phyloP scores from a whole-genome alignment of 2,113 vertebrate species.

The Gobius niger region DNA sequence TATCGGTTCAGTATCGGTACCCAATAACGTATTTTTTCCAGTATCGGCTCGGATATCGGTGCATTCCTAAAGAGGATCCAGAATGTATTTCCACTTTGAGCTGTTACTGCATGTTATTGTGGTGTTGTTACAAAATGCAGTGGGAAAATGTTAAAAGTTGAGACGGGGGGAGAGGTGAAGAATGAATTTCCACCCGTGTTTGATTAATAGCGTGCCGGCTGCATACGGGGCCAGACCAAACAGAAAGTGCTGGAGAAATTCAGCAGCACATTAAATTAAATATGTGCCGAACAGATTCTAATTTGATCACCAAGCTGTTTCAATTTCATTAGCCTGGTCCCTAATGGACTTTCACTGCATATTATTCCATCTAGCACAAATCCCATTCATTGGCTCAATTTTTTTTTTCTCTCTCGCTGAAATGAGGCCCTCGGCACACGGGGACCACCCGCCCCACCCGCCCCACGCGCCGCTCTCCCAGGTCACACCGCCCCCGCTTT shows the following conservation, averaged over 20 bases:
- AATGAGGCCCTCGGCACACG: conserved; percentile 46
- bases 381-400: conserved; percentile 65
- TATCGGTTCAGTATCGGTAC: too few relatives aligned
- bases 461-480: conserved; percentile 24
- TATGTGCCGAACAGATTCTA: conserved; percentile 78
- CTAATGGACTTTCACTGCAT: conserved; percentile 72
- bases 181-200: conserved; percentile 38
- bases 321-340: conserved; percentile 78
- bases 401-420: conserved; percentile 5
- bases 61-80: too few relatives aligned
- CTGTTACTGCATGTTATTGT: too few relatives aligned
- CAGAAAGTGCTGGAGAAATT: conserved; percentile 75
- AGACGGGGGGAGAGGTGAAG: conserved; percentile 14
- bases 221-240: conserved; percentile 64
- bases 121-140: too few relatives aligned
- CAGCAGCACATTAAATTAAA: conserved; percentile 81
- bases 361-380: conserved; percentile 72
- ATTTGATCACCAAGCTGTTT: conserved; percentile 78
- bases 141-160: conserved; percentile 20
- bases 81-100: too few relatives aligned
- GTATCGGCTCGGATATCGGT: too few relatives aligned
- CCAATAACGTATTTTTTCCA: too few relatives aligned
- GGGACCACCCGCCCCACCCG: conserved; percentile 40
- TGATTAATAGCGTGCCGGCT: conserved; percentile 71
- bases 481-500: conserved; percentile 37